Evolutionary conservation across 1,140 invertebrate species (phyloP), one percentile per base, ranked within the genome.

Genomic region (Mesaphorura yosii): DNA sequence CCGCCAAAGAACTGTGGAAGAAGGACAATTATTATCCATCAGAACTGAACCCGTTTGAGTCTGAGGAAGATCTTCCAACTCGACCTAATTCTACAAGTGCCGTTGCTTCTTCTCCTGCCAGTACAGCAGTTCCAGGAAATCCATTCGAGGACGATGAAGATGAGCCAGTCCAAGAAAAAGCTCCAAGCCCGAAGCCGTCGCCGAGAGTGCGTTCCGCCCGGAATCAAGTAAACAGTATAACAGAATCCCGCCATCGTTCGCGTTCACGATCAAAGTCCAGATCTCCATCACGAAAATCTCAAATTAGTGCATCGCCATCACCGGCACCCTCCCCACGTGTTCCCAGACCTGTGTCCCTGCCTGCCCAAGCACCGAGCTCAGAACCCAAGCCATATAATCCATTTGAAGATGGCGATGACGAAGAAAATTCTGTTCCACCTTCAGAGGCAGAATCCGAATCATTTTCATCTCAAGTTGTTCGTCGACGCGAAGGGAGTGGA

Each of bases 21-120:
- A 55, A 48, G 6, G 34, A 57, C 31, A 56, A 55, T 39, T 66
- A 75, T 26, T 88, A 89, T 72, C 86, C 86, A 0, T 75, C 78
- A 41, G 76, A 82, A 58, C 70, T 88, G 45, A 89, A 89, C 75
- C 86, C 86, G 3, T 73, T 73, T 56, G 69, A 64, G 15, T 64
- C 66, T 39, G 70, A 69, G 23, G 65, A 64, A 23, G 53, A 58
- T 17, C 48, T 51, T 20, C 2, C 38, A 23, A 15, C n/a, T n/a
- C n/a, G n/a, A n/a, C n/a, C n/a, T n/a, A n/a, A n/a, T n/a, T n/a
- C n/a, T n/a, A n/a, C n/a, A n/a, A n/a, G n/a, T n/a, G n/a, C n/a
- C n/a, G n/a, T n/a, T n/a, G n/a, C n/a, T n/a, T n/a, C n/a, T n/a
- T n/a, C n/a, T n/a, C n/a, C n/a, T n/a, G n/a, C n/a, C n/a, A n/a